Evolutionary conservation across 2,888 invertebrate species (phyloP), one percentile per base, ranked within the genome.

Genomic region (Maniola hyperantus): DNA sequence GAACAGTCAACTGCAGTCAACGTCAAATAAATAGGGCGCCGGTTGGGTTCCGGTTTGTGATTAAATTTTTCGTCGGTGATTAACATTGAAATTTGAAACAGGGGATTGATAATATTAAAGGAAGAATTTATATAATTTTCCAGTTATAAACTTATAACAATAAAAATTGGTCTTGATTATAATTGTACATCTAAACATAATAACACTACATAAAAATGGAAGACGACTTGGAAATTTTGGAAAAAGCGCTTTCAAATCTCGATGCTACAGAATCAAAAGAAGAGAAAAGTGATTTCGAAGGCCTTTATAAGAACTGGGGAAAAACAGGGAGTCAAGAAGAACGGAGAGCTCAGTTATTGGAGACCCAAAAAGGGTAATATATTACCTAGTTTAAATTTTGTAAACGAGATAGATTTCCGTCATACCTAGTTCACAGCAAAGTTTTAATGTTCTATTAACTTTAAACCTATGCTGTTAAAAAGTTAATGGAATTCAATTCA

Each of bases 281-380:
- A 44, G 66, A 63, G 48, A 80, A 74, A 73, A 71, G 64, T 10
- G 69, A 74, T 68, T 84, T 79, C 71, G 84, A 84, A 71, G 75
- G 71, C 1, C 73, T 89, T 10, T 92, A 91, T 67, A 92, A 92
- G 79, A 89, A 91, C 71, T 84, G 84, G 81, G 88, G 89, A 1
- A 85, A 79, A 68, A 72, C 80, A 10, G 81, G 82, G 15, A 81
- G 80, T 61, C 94, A 94, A 80, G 91, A 93, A 64, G 88, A 93
- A 74, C 84, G 95, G 68, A 84, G 95, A 44, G 84, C 83, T 67
- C 83, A 90, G 74, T 80, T 94, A 46, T 83, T 95, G n/a, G 83
- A 92, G 65, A 81, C 83, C 18, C 94, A 95, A 76, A 95, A 94
- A 88, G 83, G 85, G 95, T 95, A 87, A 62, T n/a, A n/a, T n/a